Evolutionary conservation across 2,888 invertebrate genomes (phyloP).

Genomic region (Octonoba sinensis): DNA sequence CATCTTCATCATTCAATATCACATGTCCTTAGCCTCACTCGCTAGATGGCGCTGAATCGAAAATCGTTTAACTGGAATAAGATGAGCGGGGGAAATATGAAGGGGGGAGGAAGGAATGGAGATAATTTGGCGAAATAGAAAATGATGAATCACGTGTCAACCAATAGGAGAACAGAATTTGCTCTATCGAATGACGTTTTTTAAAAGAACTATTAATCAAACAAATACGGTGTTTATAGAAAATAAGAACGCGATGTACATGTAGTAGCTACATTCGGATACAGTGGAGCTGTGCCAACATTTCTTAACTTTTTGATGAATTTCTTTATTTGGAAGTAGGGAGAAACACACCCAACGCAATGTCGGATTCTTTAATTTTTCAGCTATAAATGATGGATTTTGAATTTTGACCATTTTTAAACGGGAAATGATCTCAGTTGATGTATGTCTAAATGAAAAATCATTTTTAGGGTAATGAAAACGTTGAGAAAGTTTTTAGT

Average conservation of each 20-base stretch:
- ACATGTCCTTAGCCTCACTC: neutral
- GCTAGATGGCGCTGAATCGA: conserved; percentile 42
- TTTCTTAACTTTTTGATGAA: neutral
- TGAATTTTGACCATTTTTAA: too few species aligned
- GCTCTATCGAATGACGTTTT: conserved; percentile 60
- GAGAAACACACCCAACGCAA: too few species aligned
- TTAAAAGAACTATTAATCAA: conserved; percentile 62
- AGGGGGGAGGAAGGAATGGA: conserved; percentile 23
- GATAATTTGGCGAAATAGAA: conserved; percentile 61
- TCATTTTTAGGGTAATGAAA: too few species aligned
- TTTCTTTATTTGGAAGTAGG: too few species aligned
- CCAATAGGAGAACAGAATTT: conserved; percentile 61
- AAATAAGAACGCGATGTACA: conserved; percentile 49
- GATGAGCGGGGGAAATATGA: conserved; percentile 16
- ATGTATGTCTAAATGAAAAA: too few species aligned
- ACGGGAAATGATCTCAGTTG: too few species aligned
- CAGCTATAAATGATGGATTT: too few species aligned
- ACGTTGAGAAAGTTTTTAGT: too few species aligned
- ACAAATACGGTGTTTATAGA: conserved; percentile 62
- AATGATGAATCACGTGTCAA: conserved; percentile 60
- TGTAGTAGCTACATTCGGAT: conserved; percentile 33
- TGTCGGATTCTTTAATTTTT: too few species aligned
- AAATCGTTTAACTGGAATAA: conserved; percentile 40
- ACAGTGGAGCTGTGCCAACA: conserved; percentile 53
- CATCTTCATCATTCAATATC: too few species aligned